These are phyloP conservation scores for Tenebrosternarchus preto DNA, from an alignment of 2,113 vertebrate species.

Conservation along the genomic window DNA sequence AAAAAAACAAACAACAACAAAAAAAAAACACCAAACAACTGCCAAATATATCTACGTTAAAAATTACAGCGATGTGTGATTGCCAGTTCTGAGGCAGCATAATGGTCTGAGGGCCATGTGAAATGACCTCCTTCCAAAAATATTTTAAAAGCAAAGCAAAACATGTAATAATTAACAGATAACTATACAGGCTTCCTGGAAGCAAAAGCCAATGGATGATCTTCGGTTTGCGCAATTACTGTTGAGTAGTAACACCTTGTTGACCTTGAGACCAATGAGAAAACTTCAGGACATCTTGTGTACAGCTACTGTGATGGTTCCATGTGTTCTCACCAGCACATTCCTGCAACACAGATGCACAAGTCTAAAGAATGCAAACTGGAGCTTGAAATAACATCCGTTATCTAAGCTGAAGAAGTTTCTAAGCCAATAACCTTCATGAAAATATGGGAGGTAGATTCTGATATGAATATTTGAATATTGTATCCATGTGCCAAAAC, in stretches of 20 bases:
- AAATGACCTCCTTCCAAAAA: not conserved
- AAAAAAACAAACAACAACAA: not conserved
- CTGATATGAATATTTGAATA: too few relatives aligned
- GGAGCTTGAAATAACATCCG: not conserved
- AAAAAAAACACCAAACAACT: too few relatives aligned
- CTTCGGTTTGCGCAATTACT: not conserved
- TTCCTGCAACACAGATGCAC: slow-evolving; percentile 74
- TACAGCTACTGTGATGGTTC: slow-evolving; percentile 89
- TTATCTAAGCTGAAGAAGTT: too few relatives aligned
- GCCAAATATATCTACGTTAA: not conserved
- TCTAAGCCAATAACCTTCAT: too few relatives aligned
- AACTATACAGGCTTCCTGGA: not conserved
- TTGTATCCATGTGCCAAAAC: too few relatives aligned
- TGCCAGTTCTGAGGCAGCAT: too few relatives aligned
- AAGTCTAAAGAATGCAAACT: not conserved
- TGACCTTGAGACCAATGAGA: slow-evolving; percentile 24
- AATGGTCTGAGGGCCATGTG: too few relatives aligned
- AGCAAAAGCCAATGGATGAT: not conserved
- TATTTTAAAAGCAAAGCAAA: slow-evolving; percentile 13
- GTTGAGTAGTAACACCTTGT: not conserved
- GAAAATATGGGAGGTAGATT: too few relatives aligned
- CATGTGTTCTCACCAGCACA: slow-evolving; percentile 91
- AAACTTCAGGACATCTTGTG: slow-evolving; percentile 89
- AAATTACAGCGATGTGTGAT: too few relatives aligned
- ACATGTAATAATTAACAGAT: not conserved